Base-by-base conservation (phyloP, 2,113 vertebrate genomes). In the Genyomyrus donnyi region DNA sequence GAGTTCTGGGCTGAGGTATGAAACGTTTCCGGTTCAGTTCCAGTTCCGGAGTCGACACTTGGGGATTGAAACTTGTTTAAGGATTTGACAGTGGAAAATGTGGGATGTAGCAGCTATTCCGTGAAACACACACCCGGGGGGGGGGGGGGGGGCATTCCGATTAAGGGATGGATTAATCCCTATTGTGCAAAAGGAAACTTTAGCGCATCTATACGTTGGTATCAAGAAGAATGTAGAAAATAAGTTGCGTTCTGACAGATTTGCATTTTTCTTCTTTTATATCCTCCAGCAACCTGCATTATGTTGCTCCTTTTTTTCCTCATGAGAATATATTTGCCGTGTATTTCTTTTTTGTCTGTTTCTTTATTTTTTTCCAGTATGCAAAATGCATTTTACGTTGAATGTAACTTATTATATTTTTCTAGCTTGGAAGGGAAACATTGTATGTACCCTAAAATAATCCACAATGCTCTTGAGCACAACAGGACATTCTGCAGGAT, bases 1-100 rank as follows among this genome's bases (percentile, higher is more conserved):
- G 98, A 99, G 92, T 99, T 99, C 95, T 99, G 98, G 98, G 96
- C 97, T 66, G 98, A 99, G 98, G 98, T 99, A 97, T 4, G 94
- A 50, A 88, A 66, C 19, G 19, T 35, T 27, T 62, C 35, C 19
- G 35, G 17, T 46, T 62, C 21, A 48, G 24, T n/a, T 88, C 35
- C 11, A 1, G 39, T 49, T 86, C 49, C 49, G 49, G 8, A 52
- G 2, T 52, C 24, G 13, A 53, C 15, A 87, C 49, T 15, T 53
- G 46, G 27, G 27, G 66, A 74, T n/a, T 74, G 66, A 74, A 15
- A 35, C 66, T 74, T 83, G 35, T 77, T 39, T 77, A 77, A 77
- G 31, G 27, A 74, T 27, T 74, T 15, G 35, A 42, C 31, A 15
- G 35, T 77, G 74, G 1, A 6, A 77, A 15, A 77, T 77, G 35